Percentiles rank a stretch among this genome's conserved stretches.
Conservation (phyloP, 1,140 invertebrate species). For the Drosophila seguyi region DNA sequence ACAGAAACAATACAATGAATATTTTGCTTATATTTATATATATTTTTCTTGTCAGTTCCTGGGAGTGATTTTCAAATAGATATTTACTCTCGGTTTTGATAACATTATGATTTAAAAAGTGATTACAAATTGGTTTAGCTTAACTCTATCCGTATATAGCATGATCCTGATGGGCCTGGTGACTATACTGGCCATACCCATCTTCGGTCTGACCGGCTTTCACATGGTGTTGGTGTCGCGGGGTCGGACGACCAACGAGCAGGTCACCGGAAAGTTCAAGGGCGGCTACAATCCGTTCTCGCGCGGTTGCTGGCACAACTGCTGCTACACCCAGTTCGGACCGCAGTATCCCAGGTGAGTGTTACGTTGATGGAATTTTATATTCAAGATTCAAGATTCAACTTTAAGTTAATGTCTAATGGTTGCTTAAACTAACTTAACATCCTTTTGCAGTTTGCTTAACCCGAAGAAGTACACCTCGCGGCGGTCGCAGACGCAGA, state of each 20-base stretch:
- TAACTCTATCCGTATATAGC: slow-evolving; percentile 87
- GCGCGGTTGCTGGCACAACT: slow-evolving; percentile 96
- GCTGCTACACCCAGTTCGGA: slow-evolving; percentile 97
- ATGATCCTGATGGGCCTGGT: slow-evolving; percentile 97
- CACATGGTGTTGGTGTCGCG: slow-evolving; percentile 98
- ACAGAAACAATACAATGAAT: slow-evolving; percentile 1
- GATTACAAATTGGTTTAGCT: slow-evolving; percentile 82
- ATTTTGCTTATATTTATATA: background rate
- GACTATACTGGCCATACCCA: slow-evolving; percentile 96
- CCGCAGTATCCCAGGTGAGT: slow-evolving; percentile 97
- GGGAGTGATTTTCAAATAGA: background rate
- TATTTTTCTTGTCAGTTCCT: background rate
- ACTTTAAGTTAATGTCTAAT: background rate
- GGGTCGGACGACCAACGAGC: slow-evolving; percentile 99
- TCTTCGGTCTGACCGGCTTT: slow-evolving; percentile 98
- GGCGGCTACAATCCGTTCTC: slow-evolving; percentile 99
- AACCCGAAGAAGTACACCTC: slow-evolving; percentile 86
- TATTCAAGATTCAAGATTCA: background rate
- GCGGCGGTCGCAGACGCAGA: slow-evolving; percentile 81
- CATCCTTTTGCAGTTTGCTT: slow-evolving; percentile 78
- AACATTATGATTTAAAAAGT: background rate
- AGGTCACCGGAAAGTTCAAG: slow-evolving; percentile 99
- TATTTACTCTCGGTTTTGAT: too few relatives aligned
- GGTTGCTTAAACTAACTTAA: background rate
- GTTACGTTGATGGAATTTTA: too few relatives aligned